These are phyloP conservation scores for Camelus bactrianus DNA, from an alignment of 2,113 vertebrate species.

Conservation along the genomic window DNA sequence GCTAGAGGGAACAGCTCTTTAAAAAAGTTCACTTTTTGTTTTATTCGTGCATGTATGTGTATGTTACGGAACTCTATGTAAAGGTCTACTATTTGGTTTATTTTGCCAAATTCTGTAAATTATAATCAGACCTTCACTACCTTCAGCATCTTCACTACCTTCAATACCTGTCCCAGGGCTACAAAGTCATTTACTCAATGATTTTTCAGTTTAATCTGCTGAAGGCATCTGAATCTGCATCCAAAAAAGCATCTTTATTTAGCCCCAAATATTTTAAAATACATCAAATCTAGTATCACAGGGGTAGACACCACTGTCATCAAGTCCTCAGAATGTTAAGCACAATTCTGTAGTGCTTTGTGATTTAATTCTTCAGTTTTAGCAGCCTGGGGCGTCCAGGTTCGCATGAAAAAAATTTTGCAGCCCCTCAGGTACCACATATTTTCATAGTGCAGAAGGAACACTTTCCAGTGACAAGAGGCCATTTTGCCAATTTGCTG, in stretches of 20 bases:
- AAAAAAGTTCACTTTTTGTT: neutral
- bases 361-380: neutral
- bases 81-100: neutral
- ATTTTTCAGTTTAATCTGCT: neutral
- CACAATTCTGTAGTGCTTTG: neutral
- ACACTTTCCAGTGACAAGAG: slow-evolving; percentile 10
- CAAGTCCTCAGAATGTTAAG: neutral
- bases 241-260: neutral
- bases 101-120: neutral
- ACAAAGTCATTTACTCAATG: neutral
- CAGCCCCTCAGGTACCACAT: neutral
- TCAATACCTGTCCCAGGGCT: neutral
- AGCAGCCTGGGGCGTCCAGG: neutral
- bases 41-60: neutral
- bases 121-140: neutral
- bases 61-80: neutral
- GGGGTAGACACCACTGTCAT: neutral
- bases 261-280: neutral
- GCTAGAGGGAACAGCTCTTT: neutral
- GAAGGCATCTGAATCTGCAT: neutral
- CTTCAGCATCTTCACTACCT: neutral
- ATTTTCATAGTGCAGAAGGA: neutral
- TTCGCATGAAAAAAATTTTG: neutral
- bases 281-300: neutral
- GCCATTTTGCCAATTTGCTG: slow-evolving; percentile 47